A percentile compares a stretch with the other conserved stretches of the same genome.
Evolutionary conservation across 2,797 vertebrate genomes (phyloP).

Genomic region (Paedocypris micromegethes): DNA sequence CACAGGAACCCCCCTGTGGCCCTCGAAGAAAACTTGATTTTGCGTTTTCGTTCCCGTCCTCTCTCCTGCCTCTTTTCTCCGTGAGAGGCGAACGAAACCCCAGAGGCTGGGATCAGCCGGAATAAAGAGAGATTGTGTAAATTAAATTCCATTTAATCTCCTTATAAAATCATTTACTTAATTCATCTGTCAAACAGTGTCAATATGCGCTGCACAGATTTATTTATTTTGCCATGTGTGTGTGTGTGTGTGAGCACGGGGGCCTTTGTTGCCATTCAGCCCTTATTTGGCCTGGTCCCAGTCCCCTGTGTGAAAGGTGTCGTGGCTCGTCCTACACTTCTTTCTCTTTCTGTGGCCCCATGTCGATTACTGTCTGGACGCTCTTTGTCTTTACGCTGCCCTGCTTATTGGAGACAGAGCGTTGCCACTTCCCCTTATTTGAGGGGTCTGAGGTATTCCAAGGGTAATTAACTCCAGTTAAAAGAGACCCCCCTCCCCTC

Average conservation of each 20-base stretch:
- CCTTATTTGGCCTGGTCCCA: constrained; percentile 29
- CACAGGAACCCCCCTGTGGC: constrained; percentile 16
- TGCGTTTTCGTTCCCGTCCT: constrained; percentile 12
- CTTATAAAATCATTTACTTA: constrained; percentile 84
- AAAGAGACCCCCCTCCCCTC: constrained; percentile 63
- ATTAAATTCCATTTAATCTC: constrained; percentile 83
- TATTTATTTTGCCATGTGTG: constrained; percentile 53
- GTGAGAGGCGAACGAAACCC: constrained; percentile 52
- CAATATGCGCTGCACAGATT: constrained; percentile 71
- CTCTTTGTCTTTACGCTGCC: constrained; percentile 62
- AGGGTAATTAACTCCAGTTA: constrained; percentile 89
- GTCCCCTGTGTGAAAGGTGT: constrained; percentile 47
- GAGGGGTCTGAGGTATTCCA: constrained; percentile 77
- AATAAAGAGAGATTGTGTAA: constrained; percentile 72
- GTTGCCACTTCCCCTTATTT: constrained; percentile 75
- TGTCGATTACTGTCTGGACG: constrained; percentile 56
- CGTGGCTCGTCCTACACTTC: constrained; percentile 39
- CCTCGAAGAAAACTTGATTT: constrained; percentile 47
- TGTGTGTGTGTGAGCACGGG: constrained; percentile 46
- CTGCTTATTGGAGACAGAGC: constrained; percentile 73
- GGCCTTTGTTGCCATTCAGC: constrained; percentile 39
- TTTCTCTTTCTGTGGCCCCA: constrained; percentile 48
- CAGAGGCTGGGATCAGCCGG: constrained; percentile 59
- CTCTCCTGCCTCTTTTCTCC: constrained; percentile 20
- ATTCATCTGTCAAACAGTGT: constrained; percentile 80